Conservation (phyloP, 2,113 vertebrate genomes). For the Python bivittatus region DNA sequence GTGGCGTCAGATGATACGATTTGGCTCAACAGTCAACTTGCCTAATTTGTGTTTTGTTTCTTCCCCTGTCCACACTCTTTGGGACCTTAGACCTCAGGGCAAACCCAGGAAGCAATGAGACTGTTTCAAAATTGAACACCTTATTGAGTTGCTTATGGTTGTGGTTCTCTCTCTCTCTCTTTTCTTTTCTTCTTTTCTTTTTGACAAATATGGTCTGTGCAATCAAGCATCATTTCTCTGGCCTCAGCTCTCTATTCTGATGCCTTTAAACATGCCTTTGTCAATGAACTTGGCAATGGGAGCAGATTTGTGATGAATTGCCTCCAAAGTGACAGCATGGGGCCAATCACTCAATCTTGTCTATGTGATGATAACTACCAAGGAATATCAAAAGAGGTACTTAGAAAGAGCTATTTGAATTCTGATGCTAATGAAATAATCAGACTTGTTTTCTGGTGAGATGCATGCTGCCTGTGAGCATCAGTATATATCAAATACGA, state of each 20-base stretch:
- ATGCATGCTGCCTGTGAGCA: not conserved
- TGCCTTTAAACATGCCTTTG: constrained; percentile 10
- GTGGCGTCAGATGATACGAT: not conserved
- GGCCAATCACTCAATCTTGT: constrained; percentile 31
- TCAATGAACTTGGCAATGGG: constrained; percentile 30
- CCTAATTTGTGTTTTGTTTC: not conserved
- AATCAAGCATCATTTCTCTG: not conserved
- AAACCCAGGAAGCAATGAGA: accelerated
- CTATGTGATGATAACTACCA: not conserved
- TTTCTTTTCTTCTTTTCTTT: not conserved
- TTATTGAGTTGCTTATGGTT: not conserved
- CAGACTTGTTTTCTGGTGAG: accelerated
- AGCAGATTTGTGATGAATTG: constrained; percentile 33
- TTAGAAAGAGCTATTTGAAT: not conserved
- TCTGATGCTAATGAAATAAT: constrained; percentile 22
- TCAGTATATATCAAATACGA: not conserved
- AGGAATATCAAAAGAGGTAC: not conserved
- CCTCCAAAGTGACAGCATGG: constrained; percentile 24
- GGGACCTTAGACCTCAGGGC: not conserved
- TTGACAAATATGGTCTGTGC: not conserved
- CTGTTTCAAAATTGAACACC: accelerated
- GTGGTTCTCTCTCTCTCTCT: not conserved
- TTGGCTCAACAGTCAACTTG: not conserved
- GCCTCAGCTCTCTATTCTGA: not conserved
- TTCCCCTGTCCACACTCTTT: not conserved